Evolutionary conservation across 2,888 invertebrate genomes (phyloP).

Genomic region (Anthoptus insignis): DNA sequence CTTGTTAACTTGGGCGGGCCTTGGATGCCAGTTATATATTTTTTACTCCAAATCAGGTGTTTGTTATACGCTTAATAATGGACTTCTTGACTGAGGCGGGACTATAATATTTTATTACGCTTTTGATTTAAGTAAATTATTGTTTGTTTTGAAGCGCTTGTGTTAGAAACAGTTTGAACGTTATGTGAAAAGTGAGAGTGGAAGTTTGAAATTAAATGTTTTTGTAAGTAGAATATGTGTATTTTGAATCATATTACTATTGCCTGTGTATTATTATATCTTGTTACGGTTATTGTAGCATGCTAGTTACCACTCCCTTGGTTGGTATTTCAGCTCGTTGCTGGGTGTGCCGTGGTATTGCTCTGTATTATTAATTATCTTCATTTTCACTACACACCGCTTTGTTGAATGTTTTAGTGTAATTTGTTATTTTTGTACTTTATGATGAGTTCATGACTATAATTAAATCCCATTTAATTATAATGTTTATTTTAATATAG

Average conservation of each 20-base stretch:
- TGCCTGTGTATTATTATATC: background rate
- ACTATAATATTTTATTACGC: too few relatives aligned
- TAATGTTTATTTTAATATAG: too few relatives aligned
- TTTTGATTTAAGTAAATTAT: too few relatives aligned
- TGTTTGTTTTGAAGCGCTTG: too few relatives aligned
- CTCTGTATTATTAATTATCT: constrained; percentile 8
- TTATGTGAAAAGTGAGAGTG: too few relatives aligned
- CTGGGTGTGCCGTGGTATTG: constrained; percentile 9
- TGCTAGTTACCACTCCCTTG: constrained; percentile 16
- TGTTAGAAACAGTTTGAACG: too few relatives aligned
- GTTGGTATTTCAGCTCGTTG: constrained; percentile 18
- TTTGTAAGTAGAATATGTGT: too few relatives aligned
- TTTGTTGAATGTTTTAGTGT: background rate
- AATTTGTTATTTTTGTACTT: background rate
- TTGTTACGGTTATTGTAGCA: constrained; percentile 1
- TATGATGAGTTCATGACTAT: background rate
- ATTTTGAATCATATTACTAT: too few relatives aligned
- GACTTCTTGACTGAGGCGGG: too few relatives aligned
- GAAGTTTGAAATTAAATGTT: too few relatives aligned
- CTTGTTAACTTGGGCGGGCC: constrained; percentile 5
- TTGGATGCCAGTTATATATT: background rate
- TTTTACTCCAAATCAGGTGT: too few relatives aligned
- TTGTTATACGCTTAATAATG: too few relatives aligned
- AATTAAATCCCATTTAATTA: background rate
- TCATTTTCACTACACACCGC: constrained; percentile 1